Conservation (phyloP, 2,888 invertebrate species). For the Ennomos erosarius region DNA sequence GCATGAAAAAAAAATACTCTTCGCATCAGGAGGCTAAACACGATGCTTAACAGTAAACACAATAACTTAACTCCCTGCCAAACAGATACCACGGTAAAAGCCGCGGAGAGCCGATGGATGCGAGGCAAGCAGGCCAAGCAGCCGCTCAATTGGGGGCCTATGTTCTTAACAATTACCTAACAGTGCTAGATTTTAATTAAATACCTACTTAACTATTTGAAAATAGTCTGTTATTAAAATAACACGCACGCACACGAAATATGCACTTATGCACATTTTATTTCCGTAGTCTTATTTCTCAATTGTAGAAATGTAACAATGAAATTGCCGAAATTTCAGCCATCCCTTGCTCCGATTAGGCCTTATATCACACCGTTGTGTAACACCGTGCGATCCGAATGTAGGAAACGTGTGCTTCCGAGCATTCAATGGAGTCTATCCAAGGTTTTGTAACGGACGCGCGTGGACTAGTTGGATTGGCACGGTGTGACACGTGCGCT, state of each 20-base stretch:
- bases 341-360: conserved; percentile 24
- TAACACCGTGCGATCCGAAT: conserved; percentile 44
- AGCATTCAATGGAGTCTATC: conserved; percentile 51
- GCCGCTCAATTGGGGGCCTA: too few species aligned
- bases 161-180: too few species aligned
- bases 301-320: conserved; percentile 20
- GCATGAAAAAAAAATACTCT: too few species aligned
- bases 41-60: too few species aligned
- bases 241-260: conserved; percentile 8
- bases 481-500: conserved; percentile 27
- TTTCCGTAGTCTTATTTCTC: conserved; percentile 12
- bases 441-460: conserved; percentile 30
- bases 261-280: conserved; percentile 9
- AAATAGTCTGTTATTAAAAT: too few species aligned
- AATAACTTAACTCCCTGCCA: too few species aligned
- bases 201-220: too few species aligned
- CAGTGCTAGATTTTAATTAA: too few species aligned
- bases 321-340: conserved; percentile 18
- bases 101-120: too few species aligned
- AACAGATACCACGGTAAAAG: too few species aligned
- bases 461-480: conserved; percentile 19
- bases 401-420: conserved; percentile 49
- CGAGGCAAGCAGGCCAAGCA: too few species aligned
- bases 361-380: conserved; percentile 49
- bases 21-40: too few species aligned